Conservation (phyloP, 1,140 invertebrate species). For the Lucilia cuprina region DNA sequence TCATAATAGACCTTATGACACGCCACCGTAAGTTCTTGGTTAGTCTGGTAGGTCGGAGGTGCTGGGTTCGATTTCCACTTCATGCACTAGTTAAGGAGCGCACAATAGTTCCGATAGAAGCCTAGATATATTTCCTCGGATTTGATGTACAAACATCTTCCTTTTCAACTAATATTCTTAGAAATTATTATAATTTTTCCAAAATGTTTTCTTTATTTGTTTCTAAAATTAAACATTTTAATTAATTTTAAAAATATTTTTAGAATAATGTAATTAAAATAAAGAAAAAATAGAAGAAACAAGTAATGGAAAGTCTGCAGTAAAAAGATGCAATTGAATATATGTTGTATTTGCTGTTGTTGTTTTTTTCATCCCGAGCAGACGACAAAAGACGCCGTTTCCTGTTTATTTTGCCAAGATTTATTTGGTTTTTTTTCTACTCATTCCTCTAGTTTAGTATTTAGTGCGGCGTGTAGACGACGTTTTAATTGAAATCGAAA, state of each 20-base stretch:
- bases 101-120: no score
- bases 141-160: no score
- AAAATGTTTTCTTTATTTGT: no score
- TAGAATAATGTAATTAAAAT: neutral
- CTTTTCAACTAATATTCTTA: no score
- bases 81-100: no score
- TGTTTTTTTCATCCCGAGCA: neutral
- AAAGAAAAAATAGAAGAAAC: neutral
- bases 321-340: neutral
- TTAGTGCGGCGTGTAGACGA: neutral
- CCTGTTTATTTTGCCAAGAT: constrained; percentile 27
- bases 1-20: no score
- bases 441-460: neutral
- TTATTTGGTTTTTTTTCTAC: neutral
- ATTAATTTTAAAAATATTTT: neutral
- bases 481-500: constrained; percentile 25
- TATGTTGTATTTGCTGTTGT: neutral
- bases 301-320: no score
- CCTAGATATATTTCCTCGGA: no score
- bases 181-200: no score
- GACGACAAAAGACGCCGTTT: neutral
- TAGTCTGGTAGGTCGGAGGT: no score
- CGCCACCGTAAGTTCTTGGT: no score
- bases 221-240: neutral
- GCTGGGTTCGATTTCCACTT: no score